These are phyloP conservation scores for Luperina nickerlii DNA, from an alignment of 2,888 invertebrate species.

Conservation along the genomic window DNA sequence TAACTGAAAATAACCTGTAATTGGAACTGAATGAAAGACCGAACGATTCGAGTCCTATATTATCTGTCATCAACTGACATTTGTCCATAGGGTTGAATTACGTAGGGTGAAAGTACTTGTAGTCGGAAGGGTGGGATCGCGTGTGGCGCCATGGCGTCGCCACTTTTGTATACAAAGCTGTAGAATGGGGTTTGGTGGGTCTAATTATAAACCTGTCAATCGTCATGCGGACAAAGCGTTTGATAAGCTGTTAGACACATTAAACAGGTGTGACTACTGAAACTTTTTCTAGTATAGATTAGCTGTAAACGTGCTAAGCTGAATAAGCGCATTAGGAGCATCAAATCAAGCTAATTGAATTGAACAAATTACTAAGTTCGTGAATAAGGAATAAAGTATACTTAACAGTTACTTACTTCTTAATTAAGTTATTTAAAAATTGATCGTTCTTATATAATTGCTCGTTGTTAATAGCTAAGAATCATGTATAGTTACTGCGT, in stretches of 20 bases:
- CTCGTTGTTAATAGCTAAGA: slow-evolving; percentile 7
- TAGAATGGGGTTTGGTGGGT: slow-evolving; percentile 60
- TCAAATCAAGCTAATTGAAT: neutral
- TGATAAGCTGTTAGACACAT: slow-evolving; percentile 53
- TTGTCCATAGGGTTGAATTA: slow-evolving; percentile 65
- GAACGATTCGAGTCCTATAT: slow-evolving; percentile 62
- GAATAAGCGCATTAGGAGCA: neutral
- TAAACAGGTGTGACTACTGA: slow-evolving; percentile 42
- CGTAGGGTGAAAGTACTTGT: slow-evolving; percentile 68
- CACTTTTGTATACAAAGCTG: slow-evolving; percentile 64
- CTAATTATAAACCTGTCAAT: slow-evolving; percentile 68
- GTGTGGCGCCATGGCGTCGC: slow-evolving; percentile 78
- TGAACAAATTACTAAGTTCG: neutral
- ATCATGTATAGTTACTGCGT: slow-evolving; percentile 36
- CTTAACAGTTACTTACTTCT: neutral
- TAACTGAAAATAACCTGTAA: slow-evolving; percentile 35
- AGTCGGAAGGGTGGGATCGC: slow-evolving; percentile 70
- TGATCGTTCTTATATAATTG: slow-evolving; percentile 9
- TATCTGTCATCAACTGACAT: slow-evolving; percentile 68
- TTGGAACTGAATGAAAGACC: slow-evolving; percentile 63
- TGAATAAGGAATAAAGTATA: slow-evolving; percentile 3
- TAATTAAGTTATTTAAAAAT: slow-evolving; percentile 17
- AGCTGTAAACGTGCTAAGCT: neutral
- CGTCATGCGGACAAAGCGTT: slow-evolving; percentile 50
- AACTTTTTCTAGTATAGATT: slow-evolving; percentile 13